A percentile compares a stretch with the other conserved stretches of the same genome.
Evolutionary conservation across 35 echinoderm and acorn worm species (phyloP).

Genomic region (Lytechinus pictus): DNA sequence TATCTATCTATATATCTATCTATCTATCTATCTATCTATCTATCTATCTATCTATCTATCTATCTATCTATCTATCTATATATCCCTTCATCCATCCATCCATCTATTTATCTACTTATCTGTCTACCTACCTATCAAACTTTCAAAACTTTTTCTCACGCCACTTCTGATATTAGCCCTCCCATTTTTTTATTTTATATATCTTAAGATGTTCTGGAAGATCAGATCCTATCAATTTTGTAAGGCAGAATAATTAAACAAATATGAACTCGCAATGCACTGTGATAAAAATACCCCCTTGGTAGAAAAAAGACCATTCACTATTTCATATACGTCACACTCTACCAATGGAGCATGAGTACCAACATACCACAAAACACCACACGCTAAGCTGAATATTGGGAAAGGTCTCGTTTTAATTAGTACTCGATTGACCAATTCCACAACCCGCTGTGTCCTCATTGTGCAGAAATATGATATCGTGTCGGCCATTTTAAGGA

Average conservation of each 20-base stretch:
- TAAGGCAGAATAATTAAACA: neutral
- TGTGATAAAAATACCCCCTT: neutral
- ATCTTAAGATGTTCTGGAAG: neutral
- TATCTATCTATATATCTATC: too few relatives aligned
- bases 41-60: neutral
- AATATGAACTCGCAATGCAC: neutral
- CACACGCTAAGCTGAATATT: neutral
- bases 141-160: too few relatives aligned
- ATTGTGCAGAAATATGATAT: neutral
- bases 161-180: too few relatives aligned
- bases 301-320: neutral
- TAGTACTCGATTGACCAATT: conserved; percentile 9
- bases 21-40: neutral
- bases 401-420: neutral
- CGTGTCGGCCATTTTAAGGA: neutral
- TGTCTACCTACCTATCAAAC: too few relatives aligned
- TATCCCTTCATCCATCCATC: too few relatives aligned
- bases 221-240: neutral
- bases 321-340: neutral
- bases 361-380: neutral
- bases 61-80: neutral
- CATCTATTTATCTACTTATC: too few relatives aligned
- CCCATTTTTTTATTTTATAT: too few relatives aligned
- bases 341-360: neutral
- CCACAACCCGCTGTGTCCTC: neutral